Conservation (phyloP, 2,888 invertebrate genomes). For the Cerastoderma edule region DNA sequence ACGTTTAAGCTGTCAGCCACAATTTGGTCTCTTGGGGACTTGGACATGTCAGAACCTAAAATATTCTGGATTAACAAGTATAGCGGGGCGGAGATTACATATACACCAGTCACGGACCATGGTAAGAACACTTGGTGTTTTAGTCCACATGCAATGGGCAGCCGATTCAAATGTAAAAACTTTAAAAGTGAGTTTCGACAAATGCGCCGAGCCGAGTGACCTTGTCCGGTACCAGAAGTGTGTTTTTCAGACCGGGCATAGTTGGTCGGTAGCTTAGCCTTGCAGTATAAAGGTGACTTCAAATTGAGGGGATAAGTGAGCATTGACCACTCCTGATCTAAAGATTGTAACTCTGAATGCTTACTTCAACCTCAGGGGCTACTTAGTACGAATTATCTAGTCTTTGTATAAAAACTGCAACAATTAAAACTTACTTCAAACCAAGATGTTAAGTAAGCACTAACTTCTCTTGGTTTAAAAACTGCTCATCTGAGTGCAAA, state of each 20-base stretch:
- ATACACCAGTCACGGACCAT: background rate
- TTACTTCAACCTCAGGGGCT: no score
- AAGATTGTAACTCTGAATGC: no score
- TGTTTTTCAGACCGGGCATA: background rate
- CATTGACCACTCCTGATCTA: no score
- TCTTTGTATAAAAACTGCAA: no score
- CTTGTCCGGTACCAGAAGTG: background rate
- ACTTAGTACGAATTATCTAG: no score
- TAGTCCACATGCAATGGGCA: background rate
- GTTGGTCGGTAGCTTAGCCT: background rate
- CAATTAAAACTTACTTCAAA: no score
- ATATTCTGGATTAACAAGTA: constrained; percentile 3
- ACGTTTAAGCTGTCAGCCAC: background rate
- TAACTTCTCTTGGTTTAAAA: no score
- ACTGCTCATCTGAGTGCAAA: no score
- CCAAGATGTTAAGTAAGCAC: no score
- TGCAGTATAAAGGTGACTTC: background rate
- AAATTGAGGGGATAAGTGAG: no score
- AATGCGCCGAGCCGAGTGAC: background rate
- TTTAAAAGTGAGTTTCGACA: background rate
- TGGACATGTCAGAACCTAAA: background rate
- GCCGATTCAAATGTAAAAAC: background rate
- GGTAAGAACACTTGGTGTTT: background rate
- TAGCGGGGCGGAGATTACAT: constrained; percentile 4
- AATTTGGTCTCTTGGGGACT: constrained; percentile 1